phyloP scores from a whole-genome alignment of 37 sponge, comb jelly and placozoan genomes.

The Beroe ovata region DNA sequence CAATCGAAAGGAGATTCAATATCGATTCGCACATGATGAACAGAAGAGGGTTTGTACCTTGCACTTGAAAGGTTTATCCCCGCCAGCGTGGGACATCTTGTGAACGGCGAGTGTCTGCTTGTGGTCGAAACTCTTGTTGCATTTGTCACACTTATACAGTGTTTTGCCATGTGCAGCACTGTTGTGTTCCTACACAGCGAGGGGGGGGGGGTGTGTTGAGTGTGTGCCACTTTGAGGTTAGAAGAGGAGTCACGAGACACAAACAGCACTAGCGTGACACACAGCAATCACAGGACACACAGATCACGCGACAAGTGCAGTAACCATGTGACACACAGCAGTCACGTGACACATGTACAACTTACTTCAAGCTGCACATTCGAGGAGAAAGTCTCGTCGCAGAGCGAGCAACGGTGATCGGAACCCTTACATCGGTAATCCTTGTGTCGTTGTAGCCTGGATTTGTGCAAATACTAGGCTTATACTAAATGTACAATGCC shows the following conservation, averaged over 20 bases:
- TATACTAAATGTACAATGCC: background rate
- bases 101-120: conserved; percentile 62
- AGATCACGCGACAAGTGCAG: background rate
- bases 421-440: background rate
- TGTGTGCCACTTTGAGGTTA: too few relatives aligned
- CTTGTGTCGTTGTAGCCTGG: conserved; percentile 17
- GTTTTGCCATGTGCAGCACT: conserved; percentile 3
- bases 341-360: background rate
- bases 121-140: conserved; percentile 47
- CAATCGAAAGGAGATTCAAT: too few relatives aligned
- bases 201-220: too few relatives aligned
- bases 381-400: background rate
- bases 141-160: conserved; percentile 42
- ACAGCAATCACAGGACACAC: background rate
- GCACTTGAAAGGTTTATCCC: conserved; percentile 66
- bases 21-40: too few relatives aligned
- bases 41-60: conserved; percentile 33
- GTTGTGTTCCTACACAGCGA: conserved; percentile 66
- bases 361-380: background rate
- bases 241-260: too few relatives aligned
- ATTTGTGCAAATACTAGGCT: background rate
- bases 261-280: too few relatives aligned
- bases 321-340: too few relatives aligned
- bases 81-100: conserved; percentile 65
- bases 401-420: conserved; percentile 1